Conservation (phyloP, 2,113 vertebrate genomes). For the Oncorhynchus gorbuscha region DNA sequence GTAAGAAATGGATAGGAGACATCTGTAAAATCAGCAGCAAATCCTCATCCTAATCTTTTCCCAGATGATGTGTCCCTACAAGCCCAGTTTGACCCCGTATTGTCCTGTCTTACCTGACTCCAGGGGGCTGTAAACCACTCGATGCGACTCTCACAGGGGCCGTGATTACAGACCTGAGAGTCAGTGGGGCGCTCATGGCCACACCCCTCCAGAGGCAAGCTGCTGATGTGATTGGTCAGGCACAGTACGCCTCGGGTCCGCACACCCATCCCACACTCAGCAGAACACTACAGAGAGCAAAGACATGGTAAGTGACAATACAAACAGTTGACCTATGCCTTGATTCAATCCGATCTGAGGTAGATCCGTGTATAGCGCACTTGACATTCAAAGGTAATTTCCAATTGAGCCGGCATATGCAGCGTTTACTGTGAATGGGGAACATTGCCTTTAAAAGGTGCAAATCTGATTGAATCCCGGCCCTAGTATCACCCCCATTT, state of each 20-base stretch:
- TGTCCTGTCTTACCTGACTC: conserved; percentile 81
- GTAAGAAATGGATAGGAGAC: neutral
- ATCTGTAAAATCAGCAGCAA: conserved; percentile 2
- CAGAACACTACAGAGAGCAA: conserved; percentile 80
- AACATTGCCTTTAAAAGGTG: too few species aligned
- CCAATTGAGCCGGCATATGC: too few species aligned
- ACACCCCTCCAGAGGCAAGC: conserved; percentile 90
- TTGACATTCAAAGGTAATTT: too few species aligned
- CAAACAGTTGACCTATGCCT: too few species aligned
- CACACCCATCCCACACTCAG: conserved; percentile 87
- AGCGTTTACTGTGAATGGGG: too few species aligned
- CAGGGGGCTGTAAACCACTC: conserved; percentile 95
- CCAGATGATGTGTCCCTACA: conserved; percentile 1
- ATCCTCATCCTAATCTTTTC: neutral
- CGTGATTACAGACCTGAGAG: conserved; percentile 80
- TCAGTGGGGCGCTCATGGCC: conserved; percentile 82
- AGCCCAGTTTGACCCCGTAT: neutral
- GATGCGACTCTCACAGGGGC: conserved; percentile 83
- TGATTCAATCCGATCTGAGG: too few species aligned
- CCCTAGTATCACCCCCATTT: too few species aligned
- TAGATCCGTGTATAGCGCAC: too few species aligned
- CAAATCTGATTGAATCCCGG: too few species aligned
- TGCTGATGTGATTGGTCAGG: conserved; percentile 87
- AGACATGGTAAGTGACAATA: too few species aligned
- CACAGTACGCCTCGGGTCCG: conserved; percentile 84